Evolutionary conservation across 2,113 vertebrate species (phyloP).

Genomic region (Microcebus tavaratra): DNA sequence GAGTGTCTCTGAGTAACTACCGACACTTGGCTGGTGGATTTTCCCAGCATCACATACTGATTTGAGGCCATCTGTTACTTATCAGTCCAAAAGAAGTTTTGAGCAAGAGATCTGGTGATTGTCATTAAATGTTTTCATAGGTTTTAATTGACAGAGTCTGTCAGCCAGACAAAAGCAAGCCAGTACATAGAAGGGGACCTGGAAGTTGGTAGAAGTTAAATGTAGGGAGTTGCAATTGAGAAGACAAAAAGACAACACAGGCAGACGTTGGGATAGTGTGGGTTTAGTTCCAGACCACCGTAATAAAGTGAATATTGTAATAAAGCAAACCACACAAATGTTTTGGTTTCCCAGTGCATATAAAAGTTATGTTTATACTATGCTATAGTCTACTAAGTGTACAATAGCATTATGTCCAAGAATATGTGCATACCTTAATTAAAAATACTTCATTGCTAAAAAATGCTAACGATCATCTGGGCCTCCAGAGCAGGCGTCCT

Average conservation of each 20-base stretch:
- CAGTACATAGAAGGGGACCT: not conserved
- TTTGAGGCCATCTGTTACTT: conserved; percentile 52
- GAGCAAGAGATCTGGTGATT: conserved; percentile 45
- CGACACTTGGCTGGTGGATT: conserved; percentile 44
- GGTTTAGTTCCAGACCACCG: not conserved
- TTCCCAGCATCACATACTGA: not conserved
- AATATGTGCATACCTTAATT: not conserved
- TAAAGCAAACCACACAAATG: not conserved
- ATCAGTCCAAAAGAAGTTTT: not conserved
- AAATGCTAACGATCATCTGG: not conserved
- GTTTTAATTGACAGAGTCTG: not conserved
- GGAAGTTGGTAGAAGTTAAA: not conserved
- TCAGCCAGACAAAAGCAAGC: not conserved
- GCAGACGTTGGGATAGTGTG: not conserved
- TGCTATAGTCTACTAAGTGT: not conserved
- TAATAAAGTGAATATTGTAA: not conserved
- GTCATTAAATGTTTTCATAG: not conserved
- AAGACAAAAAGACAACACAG: not conserved
- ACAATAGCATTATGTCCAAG: not conserved
- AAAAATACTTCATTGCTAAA: not conserved
- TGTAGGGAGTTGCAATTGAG: not conserved
- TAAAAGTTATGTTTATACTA: not conserved
- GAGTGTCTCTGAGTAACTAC: conserved; percentile 58
- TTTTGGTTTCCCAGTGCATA: not conserved
- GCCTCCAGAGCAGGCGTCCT: not conserved